Conservation (phyloP, 2,797 vertebrate species). For the Passerculus sandwichensis region DNA sequence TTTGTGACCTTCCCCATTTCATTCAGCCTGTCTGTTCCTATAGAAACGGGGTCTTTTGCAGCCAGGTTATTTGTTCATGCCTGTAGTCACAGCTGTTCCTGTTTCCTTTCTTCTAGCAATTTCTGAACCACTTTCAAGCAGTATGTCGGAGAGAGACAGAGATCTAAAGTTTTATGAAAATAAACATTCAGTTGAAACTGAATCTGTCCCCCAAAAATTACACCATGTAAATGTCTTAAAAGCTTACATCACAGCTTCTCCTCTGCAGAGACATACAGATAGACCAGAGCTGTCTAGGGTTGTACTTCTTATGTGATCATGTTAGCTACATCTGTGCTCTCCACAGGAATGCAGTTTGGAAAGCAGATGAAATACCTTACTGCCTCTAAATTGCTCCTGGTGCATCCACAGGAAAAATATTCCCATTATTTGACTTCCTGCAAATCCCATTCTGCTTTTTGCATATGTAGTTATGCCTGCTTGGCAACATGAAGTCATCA, state of each 20-base stretch:
- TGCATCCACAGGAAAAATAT: not conserved
- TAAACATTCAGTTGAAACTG: not conserved
- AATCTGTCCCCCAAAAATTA: not conserved
- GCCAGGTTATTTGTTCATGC: not conserved
- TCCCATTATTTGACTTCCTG: not conserved
- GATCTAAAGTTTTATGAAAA: not conserved
- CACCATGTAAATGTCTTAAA: not conserved
- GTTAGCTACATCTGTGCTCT: conserved; percentile 3
- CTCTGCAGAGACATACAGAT: not conserved
- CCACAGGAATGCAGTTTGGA: not conserved
- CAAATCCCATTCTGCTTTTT: not conserved
- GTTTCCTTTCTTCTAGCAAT: conserved; percentile 11
- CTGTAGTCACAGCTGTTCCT: conserved; percentile 9
- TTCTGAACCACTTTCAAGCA: not conserved
- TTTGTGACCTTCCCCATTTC: conserved; percentile 46
- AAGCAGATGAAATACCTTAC: not conserved
- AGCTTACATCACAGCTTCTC: not conserved
- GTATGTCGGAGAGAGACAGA: not conserved
- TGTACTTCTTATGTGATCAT: not conserved
- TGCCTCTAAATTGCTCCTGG: not conserved
- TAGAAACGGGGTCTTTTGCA: conserved; percentile 45
- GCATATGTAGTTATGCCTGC: not conserved
- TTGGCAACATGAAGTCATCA: not conserved
- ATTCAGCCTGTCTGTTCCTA: conserved; percentile 53
- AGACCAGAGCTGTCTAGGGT: not conserved